Base-by-base conservation (phyloP, 2,113 vertebrate genomes). In the Stegastes partitus region DNA sequence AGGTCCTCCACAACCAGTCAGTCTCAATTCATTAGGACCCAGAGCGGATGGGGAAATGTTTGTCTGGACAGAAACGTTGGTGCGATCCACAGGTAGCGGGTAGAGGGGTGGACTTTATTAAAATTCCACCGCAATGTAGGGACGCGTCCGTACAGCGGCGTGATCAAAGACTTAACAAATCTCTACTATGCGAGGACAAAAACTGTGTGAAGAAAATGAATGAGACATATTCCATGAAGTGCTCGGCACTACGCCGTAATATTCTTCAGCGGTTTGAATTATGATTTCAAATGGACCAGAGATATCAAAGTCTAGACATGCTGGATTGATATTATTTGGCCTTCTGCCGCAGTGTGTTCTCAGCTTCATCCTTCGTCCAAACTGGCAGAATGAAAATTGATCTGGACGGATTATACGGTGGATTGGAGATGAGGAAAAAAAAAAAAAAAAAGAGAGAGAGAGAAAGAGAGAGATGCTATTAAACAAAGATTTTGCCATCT, bases 321-420 rank as follows among this genome's bases (percentile, higher is more conserved):
- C 67, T 63, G 83, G 63, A 89, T 76, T 87, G 86, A 90, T 85
- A 87, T 78, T 74, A 82, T 87, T 86, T 86, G 76, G 75, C 77
- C 49, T 72, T 83, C 31, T 75, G 86, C 75, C 67, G 77, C 86
- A 62, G 65, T 28, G 68, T 54, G 51, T 64, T 70, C 74, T 76
- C 73, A 22, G 75, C 65, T 70, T 84, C 58, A 66, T 69, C 71
- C 76, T 19, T 66, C 61, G 70, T 83, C 66, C 86, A 67, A 84
- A 59, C 72, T 44, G 55, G 42, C 68, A 28, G 64, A 83, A 81
- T 62, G 59, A 77, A 85, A 85, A 90, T 82, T 68, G 79, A 89
- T 87, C 71, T 61, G 73, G 59, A 61, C 42, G 63, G 68, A 83
- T 90, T 26, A 82, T 68, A 67, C 11, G 5, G 26, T 6, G 70